Evolutionary conservation across 2,113 vertebrate genomes (phyloP).

Genomic region (Fulica atra): DNA sequence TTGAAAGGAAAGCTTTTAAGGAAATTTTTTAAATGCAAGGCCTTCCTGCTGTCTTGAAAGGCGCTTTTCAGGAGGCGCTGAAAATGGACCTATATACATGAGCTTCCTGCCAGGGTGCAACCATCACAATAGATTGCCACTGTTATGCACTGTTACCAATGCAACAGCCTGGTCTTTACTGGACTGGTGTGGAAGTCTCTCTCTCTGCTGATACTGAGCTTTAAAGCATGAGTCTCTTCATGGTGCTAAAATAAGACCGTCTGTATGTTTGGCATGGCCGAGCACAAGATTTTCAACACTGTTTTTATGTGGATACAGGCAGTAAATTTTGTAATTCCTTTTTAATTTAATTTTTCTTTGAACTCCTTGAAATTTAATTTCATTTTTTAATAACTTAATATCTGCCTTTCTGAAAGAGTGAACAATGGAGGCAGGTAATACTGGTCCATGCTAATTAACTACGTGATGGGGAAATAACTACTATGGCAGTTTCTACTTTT

Average conservation of each 20-base stretch:
- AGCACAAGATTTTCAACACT: background rate
- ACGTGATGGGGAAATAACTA: background rate
- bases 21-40: background rate
- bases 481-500: background rate
- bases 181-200: background rate
- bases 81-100: background rate
- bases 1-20: background rate
- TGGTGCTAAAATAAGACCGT: background rate
- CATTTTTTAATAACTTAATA: background rate
- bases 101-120: background rate
- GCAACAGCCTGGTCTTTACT: background rate
- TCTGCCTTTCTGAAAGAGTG: background rate
- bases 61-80: background rate
- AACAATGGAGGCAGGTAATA: background rate
- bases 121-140: background rate
- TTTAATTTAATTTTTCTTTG: background rate
- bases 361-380: background rate
- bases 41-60: background rate
- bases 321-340: background rate
- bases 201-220: background rate
- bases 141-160: accelerated
- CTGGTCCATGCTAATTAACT: background rate
- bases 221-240: background rate
- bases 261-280: background rate
- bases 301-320: background rate